Percentiles rank a stretch among this genome's conserved stretches.
phyloP scores from a whole-genome alignment of 2,888 invertebrate genomes.

The Nomada fabriciana region DNA sequence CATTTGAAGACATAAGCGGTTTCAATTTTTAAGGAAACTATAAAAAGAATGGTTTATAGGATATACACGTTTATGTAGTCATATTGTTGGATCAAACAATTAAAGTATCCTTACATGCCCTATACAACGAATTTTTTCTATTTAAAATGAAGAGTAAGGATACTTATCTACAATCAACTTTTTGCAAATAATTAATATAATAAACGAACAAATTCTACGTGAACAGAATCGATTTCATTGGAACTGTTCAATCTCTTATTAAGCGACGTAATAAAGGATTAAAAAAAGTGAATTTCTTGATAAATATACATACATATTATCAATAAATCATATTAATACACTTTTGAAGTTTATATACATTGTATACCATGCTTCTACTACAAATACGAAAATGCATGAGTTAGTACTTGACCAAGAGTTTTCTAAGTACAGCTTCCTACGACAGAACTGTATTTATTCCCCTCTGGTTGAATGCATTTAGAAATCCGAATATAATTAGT shows the following conservation, averaged over 20 bases:
- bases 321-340: conserved; percentile 7
- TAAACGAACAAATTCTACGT: conserved; percentile 38
- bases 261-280: conserved; percentile 19
- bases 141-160: conserved; percentile 26
- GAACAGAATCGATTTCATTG: conserved; percentile 21
- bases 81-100: conserved; percentile 7
- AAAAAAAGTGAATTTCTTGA: conserved; percentile 18
- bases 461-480: conserved; percentile 9
- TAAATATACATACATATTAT: neutral
- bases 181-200: conserved; percentile 34
- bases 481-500: conserved; percentile 13
- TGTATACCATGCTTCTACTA: conserved; percentile 15
- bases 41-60: conserved; percentile 3
- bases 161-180: conserved; percentile 41
- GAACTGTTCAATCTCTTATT: conserved; percentile 27
- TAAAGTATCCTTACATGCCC: conserved; percentile 16
- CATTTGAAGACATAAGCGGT: conserved; percentile 25
- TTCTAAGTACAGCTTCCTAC: conserved; percentile 12
- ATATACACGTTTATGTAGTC: conserved; percentile 32
- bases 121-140: conserved; percentile 54
- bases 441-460: conserved; percentile 4
- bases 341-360: conserved; percentile 22
- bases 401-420: conserved; percentile 13
- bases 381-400: conserved; percentile 29
- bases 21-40: conserved; percentile 14